Base-by-base conservation (phyloP, 2,113 vertebrate genomes). In the Ophiodon elongatus region DNA sequence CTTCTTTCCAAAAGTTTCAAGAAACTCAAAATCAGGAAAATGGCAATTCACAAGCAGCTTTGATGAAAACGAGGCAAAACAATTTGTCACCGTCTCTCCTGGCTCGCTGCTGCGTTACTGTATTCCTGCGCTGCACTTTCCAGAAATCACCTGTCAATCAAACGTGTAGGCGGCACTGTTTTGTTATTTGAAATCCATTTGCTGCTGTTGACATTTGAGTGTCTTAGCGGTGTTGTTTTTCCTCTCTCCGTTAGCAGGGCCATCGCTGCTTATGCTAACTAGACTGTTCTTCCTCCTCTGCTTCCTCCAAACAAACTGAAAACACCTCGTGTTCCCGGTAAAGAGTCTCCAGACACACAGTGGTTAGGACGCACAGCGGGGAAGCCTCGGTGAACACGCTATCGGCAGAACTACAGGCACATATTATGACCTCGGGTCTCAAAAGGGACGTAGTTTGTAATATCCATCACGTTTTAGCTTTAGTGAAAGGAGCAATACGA, bases 141-240 rank as follows among this genome's bases (percentile, higher is more conserved):
- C 78, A 76, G 57, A 68, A 79, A 68, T 35, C 75, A 63, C 21
- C 86, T 77, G 84, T 43, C 84, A 86, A 54, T 91, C 86, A 88
- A 50, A 68, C 7, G 81, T 52, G 84, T 84, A 35, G 88, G 85
- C 45, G 73, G 80, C 57, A 29, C 62, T n/a, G 60, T 68, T 84
- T 86, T 65, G 33, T 85, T 67, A 52, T 70, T 56, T 79, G 15
- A 82, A 62, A 75, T 79, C 60, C 78, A 73, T 72, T 68, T 62
- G 29, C 76, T 71, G 5, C 31, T 47, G 72, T 54, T 80, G 85
- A 64, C 67, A 67, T 75, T 62, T 35, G 14, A 60, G 54, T 64
- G 80, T 64, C 77, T 72, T n/a, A 25, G 68, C 80, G 19, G 57
- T 14, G n/a, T 47, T 14, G 19, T 19, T 47, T 19, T 47, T 41